Evolutionary conservation across 2,888 invertebrate species (phyloP), one percentile per base, ranked within the genome.

Genomic region (Enoplolaimus lenunculus): DNA sequence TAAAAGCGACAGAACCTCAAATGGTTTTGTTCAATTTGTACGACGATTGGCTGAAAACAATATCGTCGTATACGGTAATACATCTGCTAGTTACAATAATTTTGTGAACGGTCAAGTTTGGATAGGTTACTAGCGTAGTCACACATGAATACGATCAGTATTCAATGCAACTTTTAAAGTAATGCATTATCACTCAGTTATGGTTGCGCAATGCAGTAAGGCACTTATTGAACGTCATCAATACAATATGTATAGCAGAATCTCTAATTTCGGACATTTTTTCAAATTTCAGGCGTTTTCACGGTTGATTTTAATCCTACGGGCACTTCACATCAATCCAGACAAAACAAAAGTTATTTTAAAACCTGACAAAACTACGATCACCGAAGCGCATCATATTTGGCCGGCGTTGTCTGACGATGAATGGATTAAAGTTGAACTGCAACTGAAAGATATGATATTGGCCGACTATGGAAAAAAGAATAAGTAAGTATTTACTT

Each of bases 1-100:
- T 98, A 70, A 98, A 98, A 83, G 98, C 98, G 0, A 98, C 95
- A 0, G 98, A 98, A 80, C 98, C 98, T 0, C 98, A 99, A 84
- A 98, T 99, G 98, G 97, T 98, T 62, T 84, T 98, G 34, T 98
- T 99, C 85, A 99, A 99, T 84, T 84, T 99, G 68, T 99, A 97
- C 78, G 98, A 99, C 79, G 98, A 99, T 82, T 99, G 98, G 98
- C 85, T 98, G 71, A 97, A 97, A 75, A 95, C 97, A 0, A 97
- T 98, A 78, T 97, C 97, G 0, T 97, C 95, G 0, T 99, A 99
- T 81, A 99, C 98, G 1, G 88, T 88, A 74, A n/a, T n/a, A n/a
- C n/a, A n/a, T n/a, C n/a, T n/a, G n/a, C n/a, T n/a, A n/a, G n/a
- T n/a, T n/a, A n/a, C n/a, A n/a, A n/a, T n/a, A n/a, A n/a, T n/a